A percentile compares a stretch with the other conserved stretches of the same genome.
These are phyloP conservation scores for Alexandromys fortis DNA, from an alignment of 2,113 vertebrate genomes.

Conservation along the genomic window DNA sequence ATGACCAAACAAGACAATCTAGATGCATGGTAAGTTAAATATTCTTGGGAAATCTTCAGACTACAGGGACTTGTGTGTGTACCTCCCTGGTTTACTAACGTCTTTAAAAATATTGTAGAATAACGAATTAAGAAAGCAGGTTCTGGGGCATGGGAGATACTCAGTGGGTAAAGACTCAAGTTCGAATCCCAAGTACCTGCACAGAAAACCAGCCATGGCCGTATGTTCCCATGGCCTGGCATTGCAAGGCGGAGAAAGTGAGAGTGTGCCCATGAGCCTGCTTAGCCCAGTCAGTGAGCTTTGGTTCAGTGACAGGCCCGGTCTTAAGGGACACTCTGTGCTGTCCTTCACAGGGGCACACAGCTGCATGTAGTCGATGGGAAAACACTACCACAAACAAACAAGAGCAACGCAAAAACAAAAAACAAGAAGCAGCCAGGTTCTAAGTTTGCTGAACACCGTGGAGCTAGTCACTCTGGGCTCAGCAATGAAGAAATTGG, in stretches of 20 bases:
- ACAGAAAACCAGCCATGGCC: too few relatives aligned
- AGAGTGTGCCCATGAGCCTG: not conserved
- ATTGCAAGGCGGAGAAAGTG: too few relatives aligned
- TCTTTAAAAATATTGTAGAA: not conserved
- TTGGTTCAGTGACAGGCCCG: not conserved
- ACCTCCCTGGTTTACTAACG: not conserved
- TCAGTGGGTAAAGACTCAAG: not conserved
- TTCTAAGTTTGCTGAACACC: not conserved
- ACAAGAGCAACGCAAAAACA: too few relatives aligned
- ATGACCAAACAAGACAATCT: not conserved
- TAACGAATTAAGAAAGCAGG: not conserved
- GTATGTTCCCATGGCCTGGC: not conserved
- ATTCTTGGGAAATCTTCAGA: not conserved
- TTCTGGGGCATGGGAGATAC: not conserved
- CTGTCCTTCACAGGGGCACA: too few relatives aligned
- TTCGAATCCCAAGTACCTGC: not conserved
- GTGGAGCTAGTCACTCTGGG: not conserved
- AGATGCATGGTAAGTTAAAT: not conserved
- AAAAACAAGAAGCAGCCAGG: too few relatives aligned
- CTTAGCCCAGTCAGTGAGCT: not conserved
- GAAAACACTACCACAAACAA: not conserved
- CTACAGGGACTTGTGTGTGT: not conserved
- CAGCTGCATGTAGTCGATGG: rapidly evolving
- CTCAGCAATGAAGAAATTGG: not conserved
- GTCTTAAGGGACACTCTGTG: not conserved